A percentile compares a stretch with the other conserved stretches of the same genome.
phyloP scores from a whole-genome alignment of 2,888 invertebrate genomes.

The Chymomyza procnemis region DNA sequence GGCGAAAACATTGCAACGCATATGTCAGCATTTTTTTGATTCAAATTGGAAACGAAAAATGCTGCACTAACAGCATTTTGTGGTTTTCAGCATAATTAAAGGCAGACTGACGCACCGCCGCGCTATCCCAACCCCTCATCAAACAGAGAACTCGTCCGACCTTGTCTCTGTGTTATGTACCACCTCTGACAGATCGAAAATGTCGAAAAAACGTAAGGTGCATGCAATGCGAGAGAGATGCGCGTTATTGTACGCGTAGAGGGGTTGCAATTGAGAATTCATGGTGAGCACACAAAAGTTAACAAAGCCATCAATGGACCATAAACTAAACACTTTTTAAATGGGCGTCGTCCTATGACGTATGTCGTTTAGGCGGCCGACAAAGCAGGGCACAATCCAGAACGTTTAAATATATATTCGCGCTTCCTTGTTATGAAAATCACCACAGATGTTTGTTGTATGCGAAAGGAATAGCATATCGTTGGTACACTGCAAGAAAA shows the following conservation, averaged over 20 bases:
- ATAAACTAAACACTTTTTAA: slow-evolving; percentile 78
- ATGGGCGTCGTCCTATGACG: slow-evolving; percentile 33
- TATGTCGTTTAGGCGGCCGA: not conserved
- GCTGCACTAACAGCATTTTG: slow-evolving; percentile 74
- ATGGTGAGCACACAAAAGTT: slow-evolving; percentile 64
- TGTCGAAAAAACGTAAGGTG: slow-evolving; percentile 76
- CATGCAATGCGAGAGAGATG: slow-evolving; percentile 19
- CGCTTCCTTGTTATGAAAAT: slow-evolving; percentile 38
- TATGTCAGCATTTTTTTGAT: slow-evolving; percentile 78
- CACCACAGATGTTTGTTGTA: slow-evolving; percentile 71
- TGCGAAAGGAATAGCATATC: not conserved
- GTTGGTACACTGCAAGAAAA: not conserved
- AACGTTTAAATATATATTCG: slow-evolving; percentile 31
- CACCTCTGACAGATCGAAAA: slow-evolving; percentile 74
- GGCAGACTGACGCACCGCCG: slow-evolving; percentile 52
- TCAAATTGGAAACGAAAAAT: slow-evolving; percentile 64
- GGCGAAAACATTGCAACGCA: slow-evolving; percentile 52
- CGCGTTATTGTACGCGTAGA: slow-evolving; percentile 5
- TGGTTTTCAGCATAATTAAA: slow-evolving; percentile 75
- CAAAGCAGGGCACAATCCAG: slow-evolving; percentile 24
- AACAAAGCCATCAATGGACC: slow-evolving; percentile 77
- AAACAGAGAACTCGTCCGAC: not conserved
- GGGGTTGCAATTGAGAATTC: slow-evolving; percentile 33
- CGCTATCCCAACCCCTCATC: not conserved
- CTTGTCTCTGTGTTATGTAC: slow-evolving; percentile 9